A percentile compares a stretch with the other conserved stretches of the same genome.
Evolutionary conservation across 2,797 vertebrate species (phyloP).

Genomic region (Poliocrania exsul): DNA sequence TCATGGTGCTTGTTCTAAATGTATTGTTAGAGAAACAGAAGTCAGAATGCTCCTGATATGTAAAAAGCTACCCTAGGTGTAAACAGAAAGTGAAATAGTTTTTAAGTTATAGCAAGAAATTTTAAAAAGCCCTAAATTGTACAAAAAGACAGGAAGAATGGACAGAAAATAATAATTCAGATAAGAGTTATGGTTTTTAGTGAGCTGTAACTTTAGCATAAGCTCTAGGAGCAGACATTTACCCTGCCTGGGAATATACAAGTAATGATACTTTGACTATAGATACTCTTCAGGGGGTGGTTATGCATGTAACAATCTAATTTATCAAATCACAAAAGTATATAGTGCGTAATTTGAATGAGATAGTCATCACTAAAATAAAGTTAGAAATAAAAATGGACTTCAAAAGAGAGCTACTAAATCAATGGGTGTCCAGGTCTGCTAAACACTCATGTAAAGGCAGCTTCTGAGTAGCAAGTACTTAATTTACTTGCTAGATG

Average conservation of each 20-base stretch:
- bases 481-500: neutral
- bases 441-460: neutral
- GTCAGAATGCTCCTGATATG: neutral
- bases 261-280: neutral
- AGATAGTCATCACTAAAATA: neutral
- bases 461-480: neutral
- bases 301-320: neutral
- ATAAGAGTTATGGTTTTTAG: neutral
- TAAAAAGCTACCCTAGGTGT: neutral
- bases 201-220: neutral
- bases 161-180: neutral
- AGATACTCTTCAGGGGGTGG: neutral
- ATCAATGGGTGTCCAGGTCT: neutral
- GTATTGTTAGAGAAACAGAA: neutral
- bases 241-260: neutral
- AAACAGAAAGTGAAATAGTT: neutral
- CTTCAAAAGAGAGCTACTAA: neutral
- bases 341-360: neutral
- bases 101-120: neutral
- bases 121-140: neutral
- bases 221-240: neutral
- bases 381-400: neutral
- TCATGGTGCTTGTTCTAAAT: neutral
- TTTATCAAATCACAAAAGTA: neutral
- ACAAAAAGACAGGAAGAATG: neutral